phyloP scores from a whole-genome alignment of 2,797 vertebrate species.

The Neosilurus hyrtlii region DNA sequence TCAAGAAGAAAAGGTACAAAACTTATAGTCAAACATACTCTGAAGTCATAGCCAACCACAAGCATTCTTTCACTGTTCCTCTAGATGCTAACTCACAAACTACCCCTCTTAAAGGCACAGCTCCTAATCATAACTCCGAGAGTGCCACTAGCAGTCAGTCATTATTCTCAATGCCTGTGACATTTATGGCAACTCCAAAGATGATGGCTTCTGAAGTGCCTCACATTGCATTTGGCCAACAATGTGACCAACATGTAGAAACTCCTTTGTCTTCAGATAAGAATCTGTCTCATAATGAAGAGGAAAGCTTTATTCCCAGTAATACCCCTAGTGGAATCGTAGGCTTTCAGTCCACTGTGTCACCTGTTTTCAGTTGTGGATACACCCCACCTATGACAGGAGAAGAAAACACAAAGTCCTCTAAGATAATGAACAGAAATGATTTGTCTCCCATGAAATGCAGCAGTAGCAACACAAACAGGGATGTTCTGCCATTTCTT shows the following conservation, averaged over 20 bases:
- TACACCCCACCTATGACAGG: slow-evolving; percentile 75
- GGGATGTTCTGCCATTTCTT: slow-evolving; percentile 63
- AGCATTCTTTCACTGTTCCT: slow-evolving; percentile 66
- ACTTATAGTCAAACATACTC: slow-evolving; percentile 83
- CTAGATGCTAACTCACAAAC: slow-evolving; percentile 70
- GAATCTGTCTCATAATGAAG: slow-evolving; percentile 49
- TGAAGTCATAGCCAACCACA: slow-evolving; percentile 67
- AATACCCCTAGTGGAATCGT: slow-evolving; percentile 47
- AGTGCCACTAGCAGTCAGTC: slow-evolving; percentile 49
- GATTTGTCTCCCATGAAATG: slow-evolving; percentile 61
- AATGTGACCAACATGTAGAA: slow-evolving; percentile 61
- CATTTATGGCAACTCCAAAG: slow-evolving; percentile 78
- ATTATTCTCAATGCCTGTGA: slow-evolving; percentile 71
- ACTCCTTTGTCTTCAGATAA: slow-evolving; percentile 57
- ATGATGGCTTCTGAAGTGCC: slow-evolving; percentile 74
- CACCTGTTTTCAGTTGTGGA: slow-evolving; percentile 76
- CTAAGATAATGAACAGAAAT: slow-evolving; percentile 74
- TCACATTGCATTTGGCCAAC: slow-evolving; percentile 71
- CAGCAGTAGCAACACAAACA: slow-evolving; percentile 62
- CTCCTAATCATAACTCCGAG: slow-evolving; percentile 55
- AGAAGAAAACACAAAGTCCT: slow-evolving; percentile 76
- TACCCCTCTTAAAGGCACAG: slow-evolving; percentile 73
- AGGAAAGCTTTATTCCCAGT: slow-evolving; percentile 24
- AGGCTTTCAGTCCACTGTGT: slow-evolving; percentile 48
- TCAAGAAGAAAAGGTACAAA: slow-evolving; percentile 87